Evolutionary conservation across 2,888 invertebrate genomes (phyloP).

Genomic region (Teleogryllus oceanicus): DNA sequence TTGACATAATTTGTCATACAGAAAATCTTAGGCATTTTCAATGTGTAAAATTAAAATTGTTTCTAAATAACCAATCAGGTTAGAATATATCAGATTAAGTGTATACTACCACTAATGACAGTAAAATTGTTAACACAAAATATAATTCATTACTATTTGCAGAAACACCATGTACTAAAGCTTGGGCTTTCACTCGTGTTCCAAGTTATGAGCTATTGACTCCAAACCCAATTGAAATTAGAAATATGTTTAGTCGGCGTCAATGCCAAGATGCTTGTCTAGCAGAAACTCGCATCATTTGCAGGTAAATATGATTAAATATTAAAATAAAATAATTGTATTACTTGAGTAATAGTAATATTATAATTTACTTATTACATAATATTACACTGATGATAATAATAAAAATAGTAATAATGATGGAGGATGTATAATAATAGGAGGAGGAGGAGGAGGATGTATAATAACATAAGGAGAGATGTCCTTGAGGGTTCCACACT

Average conservation of each 20-base stretch:
- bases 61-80: too few species aligned
- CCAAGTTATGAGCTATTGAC: constrained; percentile 50
- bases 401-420: too few species aligned
- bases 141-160: constrained; percentile 23
- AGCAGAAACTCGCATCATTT: constrained; percentile 49
- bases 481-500: not conserved
- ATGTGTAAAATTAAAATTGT: too few species aligned
- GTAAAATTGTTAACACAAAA: too few species aligned
- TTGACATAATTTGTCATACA: too few species aligned
- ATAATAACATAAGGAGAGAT: not conserved
- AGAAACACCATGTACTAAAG: constrained; percentile 46
- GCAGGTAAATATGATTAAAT: constrained; percentile 42
- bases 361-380: too few species aligned
- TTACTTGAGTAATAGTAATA: not conserved
- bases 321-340: not conserved
- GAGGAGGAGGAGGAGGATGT: not conserved
- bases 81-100: too few species aligned
- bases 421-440: not conserved
- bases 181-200: constrained; percentile 52
- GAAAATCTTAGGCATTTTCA: too few species aligned
- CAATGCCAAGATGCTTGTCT: constrained; percentile 53
- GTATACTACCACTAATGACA: too few species aligned
- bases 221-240: constrained; percentile 48
- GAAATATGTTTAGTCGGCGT: constrained; percentile 47
- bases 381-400: too few species aligned